Base-by-base conservation (phyloP, 2,797 vertebrate species). In the Premnoplex brunnescens region DNA sequence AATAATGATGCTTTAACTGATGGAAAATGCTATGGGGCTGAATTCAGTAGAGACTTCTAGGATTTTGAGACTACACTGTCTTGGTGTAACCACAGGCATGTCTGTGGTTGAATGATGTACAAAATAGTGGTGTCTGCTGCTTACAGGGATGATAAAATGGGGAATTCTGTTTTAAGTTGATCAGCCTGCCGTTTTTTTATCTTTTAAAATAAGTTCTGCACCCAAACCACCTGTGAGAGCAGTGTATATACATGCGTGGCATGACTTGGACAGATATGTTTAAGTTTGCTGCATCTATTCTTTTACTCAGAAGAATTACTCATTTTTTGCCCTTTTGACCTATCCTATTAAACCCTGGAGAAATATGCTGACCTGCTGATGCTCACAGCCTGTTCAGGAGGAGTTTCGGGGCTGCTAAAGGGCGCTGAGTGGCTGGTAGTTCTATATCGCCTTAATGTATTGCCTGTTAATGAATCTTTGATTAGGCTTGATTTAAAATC, bases 401-500 rank as follows among this genome's bases (percentile, higher is more conserved):
- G 73, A 94, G n/a, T 5, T 54, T 26, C 0, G 0, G 72, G 46
- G 72, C 58, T 87, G 73, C 66, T 85, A 22, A 92, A 92, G 92
- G 77, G 77, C 88, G 63, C 51, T 1, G 36, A 76, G 82, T 56
- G 79, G 48, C 85, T 93, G 52, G 20, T 92, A 23, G 88, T 79
- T 95, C 41, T 10, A 14, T 43, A 75, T 69, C 78, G 89, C 0
- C 1, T 51, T 96, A 96, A 96, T 96, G 62, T 95, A 96, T 96
- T 95, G 90, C 82, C 92, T 95, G 85, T 96, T 97, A 97, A 97
- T 97, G 94, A 96, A 93, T 95, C 93, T 97, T 96, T 96, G 92
- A 97, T 97, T 95, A 91, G 93, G 30, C 90, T 94, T 93, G 96
- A 93, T 96, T 96, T 96, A 96, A 97, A 97, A 96, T 96, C 93